A percentile compares a stretch with the other conserved stretches of the same genome.
Conservation (phyloP, 2,113 vertebrate genomes). For the Pseudonaja textilis region DNA sequence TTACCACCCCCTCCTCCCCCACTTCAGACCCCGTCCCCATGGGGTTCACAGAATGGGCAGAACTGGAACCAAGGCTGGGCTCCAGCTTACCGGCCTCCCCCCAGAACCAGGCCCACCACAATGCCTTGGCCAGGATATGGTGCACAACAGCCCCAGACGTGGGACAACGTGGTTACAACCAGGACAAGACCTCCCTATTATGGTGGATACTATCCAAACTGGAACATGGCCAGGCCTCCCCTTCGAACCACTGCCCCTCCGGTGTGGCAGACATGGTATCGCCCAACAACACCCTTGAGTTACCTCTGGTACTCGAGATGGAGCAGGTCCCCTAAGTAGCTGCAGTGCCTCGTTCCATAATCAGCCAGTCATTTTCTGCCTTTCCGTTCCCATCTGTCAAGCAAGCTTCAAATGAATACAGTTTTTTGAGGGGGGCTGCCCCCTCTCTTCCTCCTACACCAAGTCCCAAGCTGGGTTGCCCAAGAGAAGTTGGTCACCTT, state of each 20-base stretch:
- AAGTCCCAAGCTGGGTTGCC: not conserved
- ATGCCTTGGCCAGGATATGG: not conserved
- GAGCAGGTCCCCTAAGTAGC: not conserved
- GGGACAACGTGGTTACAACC: not conserved
- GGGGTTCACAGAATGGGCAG: not conserved
- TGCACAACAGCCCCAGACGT: not conserved
- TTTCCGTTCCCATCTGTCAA: not conserved
- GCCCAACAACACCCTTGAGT: not conserved
- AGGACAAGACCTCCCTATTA: not conserved
- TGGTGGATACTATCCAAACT: not conserved
- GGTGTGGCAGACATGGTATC: not conserved
- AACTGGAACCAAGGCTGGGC: not conserved
- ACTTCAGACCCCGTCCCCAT: not conserved
- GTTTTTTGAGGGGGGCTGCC: not conserved
- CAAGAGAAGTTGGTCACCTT: not conserved
- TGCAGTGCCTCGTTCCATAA: not conserved
- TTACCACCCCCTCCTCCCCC: rapidly evolving
- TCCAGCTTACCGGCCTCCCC: not conserved
- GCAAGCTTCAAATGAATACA: not conserved
- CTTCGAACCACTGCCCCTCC: not conserved
- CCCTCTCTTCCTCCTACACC: not conserved
- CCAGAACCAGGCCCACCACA: not conserved
- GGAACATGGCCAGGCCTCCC: not conserved
- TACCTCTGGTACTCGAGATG: not conserved
- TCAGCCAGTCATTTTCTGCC: not conserved